Evolutionary conservation across 2,797 vertebrate species (phyloP).

Genomic region (Sebastes diaconus): DNA sequence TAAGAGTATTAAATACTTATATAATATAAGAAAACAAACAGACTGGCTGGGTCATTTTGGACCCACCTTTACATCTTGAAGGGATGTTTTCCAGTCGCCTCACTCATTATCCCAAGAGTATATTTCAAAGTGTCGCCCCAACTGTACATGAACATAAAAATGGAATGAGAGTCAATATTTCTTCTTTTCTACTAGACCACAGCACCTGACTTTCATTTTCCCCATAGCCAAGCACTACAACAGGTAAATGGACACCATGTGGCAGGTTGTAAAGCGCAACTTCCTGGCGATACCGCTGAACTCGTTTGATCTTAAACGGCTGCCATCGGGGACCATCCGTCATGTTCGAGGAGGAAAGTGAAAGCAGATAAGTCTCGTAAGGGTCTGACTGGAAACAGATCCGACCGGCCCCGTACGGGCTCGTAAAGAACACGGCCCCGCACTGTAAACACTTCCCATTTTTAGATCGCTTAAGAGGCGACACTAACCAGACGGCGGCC

Average conservation of each 20-base stretch:
- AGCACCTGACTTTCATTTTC: constrained; percentile 33
- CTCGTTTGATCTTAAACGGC: constrained; percentile 49
- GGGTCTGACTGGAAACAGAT: constrained; percentile 75
- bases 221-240: not conserved
- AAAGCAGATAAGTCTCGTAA: constrained; percentile 63
- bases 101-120: not conserved
- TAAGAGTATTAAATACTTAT: too few species aligned
- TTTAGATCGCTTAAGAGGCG: constrained; percentile 50
- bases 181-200: not conserved
- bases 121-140: not conserved
- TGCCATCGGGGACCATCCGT: constrained; percentile 53
- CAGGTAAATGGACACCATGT: constrained; percentile 59
- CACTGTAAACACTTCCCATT: constrained; percentile 69
- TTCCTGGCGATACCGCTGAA: constrained; percentile 18
- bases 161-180: not conserved
- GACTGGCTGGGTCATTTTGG: not conserved
- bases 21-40: not conserved
- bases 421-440: constrained; percentile 52
- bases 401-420: constrained; percentile 12
- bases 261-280: constrained; percentile 33
- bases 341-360: constrained; percentile 52
- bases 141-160: not conserved
- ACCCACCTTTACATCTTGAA: not conserved
- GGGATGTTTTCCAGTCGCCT: not conserved
- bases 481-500: constrained; percentile 53